Percentiles rank a stretch among this genome's conserved stretches.
phyloP scores from a whole-genome alignment of 2,797 vertebrate species.

The Oreonectes daqikongensis region DNA sequence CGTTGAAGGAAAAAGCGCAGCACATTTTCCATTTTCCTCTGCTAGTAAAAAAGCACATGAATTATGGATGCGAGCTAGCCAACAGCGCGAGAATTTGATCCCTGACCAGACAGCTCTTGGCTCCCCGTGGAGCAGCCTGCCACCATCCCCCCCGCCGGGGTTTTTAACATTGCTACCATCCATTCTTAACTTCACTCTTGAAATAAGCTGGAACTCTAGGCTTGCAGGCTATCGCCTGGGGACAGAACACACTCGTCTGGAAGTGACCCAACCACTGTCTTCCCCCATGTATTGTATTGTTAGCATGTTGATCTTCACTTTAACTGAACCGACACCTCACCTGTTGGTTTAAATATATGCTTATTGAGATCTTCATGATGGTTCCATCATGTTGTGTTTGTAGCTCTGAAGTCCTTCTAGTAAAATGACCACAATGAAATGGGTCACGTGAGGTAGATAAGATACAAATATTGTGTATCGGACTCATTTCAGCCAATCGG shows the following conservation, averaged over 20 bases:
- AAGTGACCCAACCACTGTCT: conserved; percentile 5
- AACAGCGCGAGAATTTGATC: conserved; percentile 63
- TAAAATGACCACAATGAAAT: too few species aligned
- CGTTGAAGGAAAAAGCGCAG: conserved; percentile 48
- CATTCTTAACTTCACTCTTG: conserved; percentile 46
- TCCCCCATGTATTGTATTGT: conserved; percentile 4
- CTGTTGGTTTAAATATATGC: conserved; percentile 30
- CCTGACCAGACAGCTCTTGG: conserved; percentile 62
- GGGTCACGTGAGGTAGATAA: too few species aligned
- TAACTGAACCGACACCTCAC: conserved; percentile 28
- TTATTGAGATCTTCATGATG: neutral
- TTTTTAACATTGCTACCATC: conserved; percentile 56
- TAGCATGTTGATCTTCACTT: conserved; percentile 23
- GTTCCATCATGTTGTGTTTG: neutral
- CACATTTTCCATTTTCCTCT: conserved; percentile 61
- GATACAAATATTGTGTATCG: too few species aligned
- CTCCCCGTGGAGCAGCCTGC: conserved; percentile 51
- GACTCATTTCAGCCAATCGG: too few species aligned
- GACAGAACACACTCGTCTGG: conserved; percentile 21
- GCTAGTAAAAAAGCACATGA: conserved; percentile 61
- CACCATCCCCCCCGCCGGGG: conserved; percentile 45
- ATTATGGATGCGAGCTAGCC: conserved; percentile 61
- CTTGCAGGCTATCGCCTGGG: conserved; percentile 21
- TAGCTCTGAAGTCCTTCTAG: neutral
- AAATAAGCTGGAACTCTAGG: conserved; percentile 17